phyloP scores from a whole-genome alignment of 2,888 invertebrate genomes.

The Eurois occulta region DNA sequence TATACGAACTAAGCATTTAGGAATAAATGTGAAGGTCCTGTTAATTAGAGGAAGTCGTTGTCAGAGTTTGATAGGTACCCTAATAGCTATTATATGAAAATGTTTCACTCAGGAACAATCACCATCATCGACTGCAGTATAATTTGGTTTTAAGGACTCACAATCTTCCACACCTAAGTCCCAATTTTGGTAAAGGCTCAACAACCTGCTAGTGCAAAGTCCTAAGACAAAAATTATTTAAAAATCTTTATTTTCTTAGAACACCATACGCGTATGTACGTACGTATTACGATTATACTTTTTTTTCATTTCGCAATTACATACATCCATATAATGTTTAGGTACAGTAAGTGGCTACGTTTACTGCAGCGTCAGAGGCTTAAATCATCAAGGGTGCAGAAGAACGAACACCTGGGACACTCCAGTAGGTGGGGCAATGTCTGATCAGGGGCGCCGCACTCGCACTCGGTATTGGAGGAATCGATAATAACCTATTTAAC shows the following conservation, averaged over 20 bases:
- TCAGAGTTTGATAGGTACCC: too few relatives aligned
- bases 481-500: neutral
- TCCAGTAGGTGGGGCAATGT: too few relatives aligned
- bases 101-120: neutral
- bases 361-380: too few relatives aligned
- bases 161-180: neutral
- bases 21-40: neutral
- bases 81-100: neutral
- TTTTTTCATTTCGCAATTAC: neutral
- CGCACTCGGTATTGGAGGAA: neutral
- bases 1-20: neutral
- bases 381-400: too few relatives aligned
- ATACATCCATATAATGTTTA: neutral
- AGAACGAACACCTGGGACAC: too few relatives aligned
- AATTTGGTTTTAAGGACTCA: neutral
- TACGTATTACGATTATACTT: neutral
- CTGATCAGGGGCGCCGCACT: too few relatives aligned
- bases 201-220: neutral
- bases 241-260: neutral
- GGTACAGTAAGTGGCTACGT: neutral
- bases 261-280: neutral
- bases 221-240: neutral
- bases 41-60: neutral
- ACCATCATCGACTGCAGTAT: neutral
- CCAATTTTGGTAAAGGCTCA: neutral